These are phyloP conservation scores for Oscheius sp. DNA, from an alignment of 1,140 invertebrate species.

Conservation along the genomic window DNA sequence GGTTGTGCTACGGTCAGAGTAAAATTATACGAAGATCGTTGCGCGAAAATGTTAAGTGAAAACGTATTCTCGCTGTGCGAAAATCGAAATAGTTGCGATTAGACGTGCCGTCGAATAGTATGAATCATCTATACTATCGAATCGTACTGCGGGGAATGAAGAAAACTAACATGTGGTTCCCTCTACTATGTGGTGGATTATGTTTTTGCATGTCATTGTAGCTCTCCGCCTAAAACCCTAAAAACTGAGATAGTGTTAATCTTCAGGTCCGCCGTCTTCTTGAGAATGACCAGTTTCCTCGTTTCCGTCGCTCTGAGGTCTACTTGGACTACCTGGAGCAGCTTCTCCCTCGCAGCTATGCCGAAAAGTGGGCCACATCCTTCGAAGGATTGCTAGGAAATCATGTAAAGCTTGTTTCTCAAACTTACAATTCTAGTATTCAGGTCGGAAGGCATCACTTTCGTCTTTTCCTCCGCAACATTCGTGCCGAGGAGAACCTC, in stretches of 20 bases:
- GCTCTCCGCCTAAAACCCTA: background rate
- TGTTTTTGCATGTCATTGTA: too few species aligned
- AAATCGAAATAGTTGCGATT: too few species aligned
- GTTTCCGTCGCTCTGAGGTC: slow-evolving; percentile 50
- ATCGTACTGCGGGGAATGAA: too few species aligned
- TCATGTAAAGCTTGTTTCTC: slow-evolving; percentile 42
- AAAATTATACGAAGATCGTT: too few species aligned
- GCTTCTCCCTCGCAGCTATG: slow-evolving; percentile 48
- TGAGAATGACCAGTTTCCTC: slow-evolving; percentile 55
- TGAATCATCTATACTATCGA: too few species aligned
- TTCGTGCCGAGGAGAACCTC: slow-evolving; percentile 57
- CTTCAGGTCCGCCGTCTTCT: slow-evolving; percentile 41
- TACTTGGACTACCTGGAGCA: slow-evolving; percentile 47
- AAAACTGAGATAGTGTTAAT: background rate
- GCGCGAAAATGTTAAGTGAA: too few species aligned
- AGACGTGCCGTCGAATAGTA: too few species aligned
- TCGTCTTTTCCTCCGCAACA: slow-evolving; percentile 55
- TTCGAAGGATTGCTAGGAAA: slow-evolving; percentile 58
- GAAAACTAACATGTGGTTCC: too few species aligned
- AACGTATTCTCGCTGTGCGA: too few species aligned
- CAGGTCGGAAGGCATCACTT: slow-evolving; percentile 59
- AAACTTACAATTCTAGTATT: background rate
- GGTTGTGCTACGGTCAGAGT: too few species aligned
- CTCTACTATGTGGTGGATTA: too few species aligned
- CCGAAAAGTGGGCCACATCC: slow-evolving; percentile 52